Evolutionary conservation across 2,113 vertebrate genomes (phyloP), one percentile per base, ranked within the genome.

Genomic region (Oncorhynchus mykiss): DNA sequence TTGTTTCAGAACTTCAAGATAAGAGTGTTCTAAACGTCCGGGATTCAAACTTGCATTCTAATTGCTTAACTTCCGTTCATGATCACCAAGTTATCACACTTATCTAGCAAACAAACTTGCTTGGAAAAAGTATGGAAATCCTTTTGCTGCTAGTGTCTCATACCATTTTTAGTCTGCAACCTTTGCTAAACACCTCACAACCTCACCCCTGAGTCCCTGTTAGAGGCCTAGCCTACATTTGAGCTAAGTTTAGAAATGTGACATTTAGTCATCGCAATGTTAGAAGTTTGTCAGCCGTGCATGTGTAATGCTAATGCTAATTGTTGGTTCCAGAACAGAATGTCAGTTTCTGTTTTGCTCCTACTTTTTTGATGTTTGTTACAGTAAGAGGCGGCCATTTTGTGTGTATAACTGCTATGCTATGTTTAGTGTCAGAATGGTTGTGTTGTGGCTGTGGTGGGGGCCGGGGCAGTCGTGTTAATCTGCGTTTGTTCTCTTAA

Each of bases 401-500:
- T 62, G 31, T 20, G 18, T 68, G 67, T 18, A 20, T 27, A 68
- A 68, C 68, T 60, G 70, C 51, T 22, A 62, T 67, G 57, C 69
- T 16, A 16, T 79, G 31, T 57, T 57, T 49, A 70, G 71, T 73
- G 67, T 73, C 57, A 65, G 13, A 22, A 45, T 73, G 74, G 57
- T n/a, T 72, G 49, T 69, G 20, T 39, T 80, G 64, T 67, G 60
- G 18, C 18, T 45, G 24, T 45, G 25, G 67, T 62, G 73, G 86
- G 72, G 86, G 71, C 82, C 74, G 75, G 79, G 76, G 62, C 84
- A 62, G 22, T 89, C 80, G 84, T 92, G 88, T 91, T 94, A 92
- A 94, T 87, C 88, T 91, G 70, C 89, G 84, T 93, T 88, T 92
- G 82, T 93, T 93, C 87, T 93, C 22, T 91, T 91, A 88, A 84